phyloP scores from a whole-genome alignment of 1,140 invertebrate genomes.

The Berghia stephanieae region DNA sequence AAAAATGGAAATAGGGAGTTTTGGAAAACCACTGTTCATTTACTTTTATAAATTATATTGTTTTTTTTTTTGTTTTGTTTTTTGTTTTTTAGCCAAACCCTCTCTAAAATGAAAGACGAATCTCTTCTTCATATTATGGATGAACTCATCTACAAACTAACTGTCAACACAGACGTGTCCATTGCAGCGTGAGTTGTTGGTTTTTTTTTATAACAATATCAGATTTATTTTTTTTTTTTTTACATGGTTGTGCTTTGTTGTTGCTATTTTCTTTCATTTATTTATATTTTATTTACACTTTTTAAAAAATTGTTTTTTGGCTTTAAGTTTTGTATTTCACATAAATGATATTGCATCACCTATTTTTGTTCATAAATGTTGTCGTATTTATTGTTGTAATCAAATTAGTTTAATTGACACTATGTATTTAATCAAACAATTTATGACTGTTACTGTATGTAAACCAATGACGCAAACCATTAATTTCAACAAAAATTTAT shows the following conservation, averaged over 20 bases:
- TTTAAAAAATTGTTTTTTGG: background rate
- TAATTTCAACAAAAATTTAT: no score
- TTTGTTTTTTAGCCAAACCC: slow-evolving; percentile 39
- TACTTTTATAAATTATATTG: no score
- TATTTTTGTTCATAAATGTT: background rate
- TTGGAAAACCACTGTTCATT: no score
- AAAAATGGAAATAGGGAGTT: no score
- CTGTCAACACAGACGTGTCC: slow-evolving; percentile 49
- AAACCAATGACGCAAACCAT: no score
- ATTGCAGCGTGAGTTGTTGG: slow-evolving; percentile 57
- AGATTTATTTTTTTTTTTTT: background rate
- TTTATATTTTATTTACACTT: background rate
- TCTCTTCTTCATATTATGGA: slow-evolving; percentile 54
- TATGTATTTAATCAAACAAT: no score
- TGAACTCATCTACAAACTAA: slow-evolving; percentile 65
- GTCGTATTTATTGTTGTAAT: no score
- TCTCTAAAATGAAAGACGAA: slow-evolving; percentile 46
- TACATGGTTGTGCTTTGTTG: background rate
- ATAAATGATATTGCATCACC: background rate
- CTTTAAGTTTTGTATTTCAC: background rate
- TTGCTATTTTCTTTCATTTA: background rate
- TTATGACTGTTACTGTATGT: no score
- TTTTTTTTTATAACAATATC: background rate
- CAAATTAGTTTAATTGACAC: no score
- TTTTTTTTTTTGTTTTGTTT: no score